A percentile compares a stretch with the other conserved stretches of the same genome.
These are phyloP conservation scores for Dromococcyx pavoninus DNA, from an alignment of 2,797 vertebrate species.

Conservation along the genomic window DNA sequence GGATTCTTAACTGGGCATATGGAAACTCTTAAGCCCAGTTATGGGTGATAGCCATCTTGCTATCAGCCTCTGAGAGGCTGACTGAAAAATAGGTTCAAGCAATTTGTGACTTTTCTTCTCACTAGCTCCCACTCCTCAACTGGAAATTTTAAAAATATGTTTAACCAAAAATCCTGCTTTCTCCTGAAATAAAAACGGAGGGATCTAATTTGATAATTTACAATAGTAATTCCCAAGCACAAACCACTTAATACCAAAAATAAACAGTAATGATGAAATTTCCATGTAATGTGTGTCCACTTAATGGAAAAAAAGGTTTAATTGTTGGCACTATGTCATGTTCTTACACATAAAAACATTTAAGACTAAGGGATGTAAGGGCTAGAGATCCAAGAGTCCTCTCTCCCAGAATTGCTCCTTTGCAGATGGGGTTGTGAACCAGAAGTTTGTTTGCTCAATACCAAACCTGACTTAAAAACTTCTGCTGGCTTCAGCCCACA, in stretches of 20 bases:
- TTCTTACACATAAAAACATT: not conserved
- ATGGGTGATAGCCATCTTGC: not conserved
- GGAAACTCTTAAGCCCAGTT: slow-evolving; percentile 26
- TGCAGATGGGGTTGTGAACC: not conserved
- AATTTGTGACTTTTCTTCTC: not conserved
- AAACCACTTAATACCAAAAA: not conserved
- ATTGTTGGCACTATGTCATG: not conserved
- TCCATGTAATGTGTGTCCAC: not conserved
- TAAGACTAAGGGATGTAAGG: not conserved
- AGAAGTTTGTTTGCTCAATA: not conserved
- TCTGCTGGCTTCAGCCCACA: not conserved
- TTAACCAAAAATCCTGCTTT: not conserved
- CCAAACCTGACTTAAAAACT: not conserved
- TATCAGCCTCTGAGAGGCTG: not conserved
- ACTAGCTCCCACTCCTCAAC: not conserved
- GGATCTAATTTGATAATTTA: not conserved
- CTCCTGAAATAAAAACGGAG: not conserved
- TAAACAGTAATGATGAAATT: not conserved
- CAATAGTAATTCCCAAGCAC: not conserved
- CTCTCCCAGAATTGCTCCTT: not conserved
- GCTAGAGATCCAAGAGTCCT: not conserved
- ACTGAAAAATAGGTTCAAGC: not conserved
- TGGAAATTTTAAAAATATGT: not conserved
- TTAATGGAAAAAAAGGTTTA: not conserved
- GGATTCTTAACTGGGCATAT: not conserved